A percentile compares a stretch with the other conserved stretches of the same genome.
phyloP scores from a whole-genome alignment of 2,888 invertebrate species.

The Meteorus colon region DNA sequence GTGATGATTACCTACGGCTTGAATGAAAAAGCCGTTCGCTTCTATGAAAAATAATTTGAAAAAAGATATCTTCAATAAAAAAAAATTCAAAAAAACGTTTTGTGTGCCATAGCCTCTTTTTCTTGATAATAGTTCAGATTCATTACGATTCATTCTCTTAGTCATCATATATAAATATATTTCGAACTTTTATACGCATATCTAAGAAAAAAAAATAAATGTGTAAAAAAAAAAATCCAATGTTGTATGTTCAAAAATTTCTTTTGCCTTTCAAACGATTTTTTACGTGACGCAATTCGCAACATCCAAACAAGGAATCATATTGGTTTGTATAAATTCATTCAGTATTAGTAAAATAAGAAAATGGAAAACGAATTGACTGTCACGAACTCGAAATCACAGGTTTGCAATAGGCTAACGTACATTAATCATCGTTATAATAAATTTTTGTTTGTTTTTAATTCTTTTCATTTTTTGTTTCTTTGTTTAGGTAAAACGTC shows the following conservation, averaged over 20 bases:
- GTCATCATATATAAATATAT: not conserved
- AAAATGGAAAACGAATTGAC: constrained; percentile 40
- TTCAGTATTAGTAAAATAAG: constrained; percentile 37
- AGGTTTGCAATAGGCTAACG: constrained; percentile 20
- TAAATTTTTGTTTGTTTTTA: constrained; percentile 29
- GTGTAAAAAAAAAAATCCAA: constrained; percentile 18
- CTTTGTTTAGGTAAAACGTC: constrained; percentile 67
- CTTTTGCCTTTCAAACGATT: constrained; percentile 43
- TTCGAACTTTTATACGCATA: not conserved
- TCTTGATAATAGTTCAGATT: not conserved
- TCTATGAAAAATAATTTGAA: not conserved
- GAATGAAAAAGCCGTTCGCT: not conserved
- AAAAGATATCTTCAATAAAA: not conserved
- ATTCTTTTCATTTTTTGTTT: constrained; percentile 42
- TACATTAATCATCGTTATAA: constrained; percentile 37
- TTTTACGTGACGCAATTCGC: constrained; percentile 19
- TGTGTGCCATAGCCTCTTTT: not conserved
- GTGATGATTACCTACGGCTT: not conserved
- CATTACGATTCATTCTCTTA: not conserved
- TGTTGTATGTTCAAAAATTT: constrained; percentile 35
- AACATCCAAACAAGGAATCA: constrained; percentile 2
- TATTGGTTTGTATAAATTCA: not conserved
- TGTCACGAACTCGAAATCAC: constrained; percentile 11
- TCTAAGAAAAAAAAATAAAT: constrained; percentile 2
- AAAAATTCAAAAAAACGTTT: not conserved